phyloP scores from a whole-genome alignment of 2,113 vertebrate genomes.

The Oncorhynchus keta region DNA sequence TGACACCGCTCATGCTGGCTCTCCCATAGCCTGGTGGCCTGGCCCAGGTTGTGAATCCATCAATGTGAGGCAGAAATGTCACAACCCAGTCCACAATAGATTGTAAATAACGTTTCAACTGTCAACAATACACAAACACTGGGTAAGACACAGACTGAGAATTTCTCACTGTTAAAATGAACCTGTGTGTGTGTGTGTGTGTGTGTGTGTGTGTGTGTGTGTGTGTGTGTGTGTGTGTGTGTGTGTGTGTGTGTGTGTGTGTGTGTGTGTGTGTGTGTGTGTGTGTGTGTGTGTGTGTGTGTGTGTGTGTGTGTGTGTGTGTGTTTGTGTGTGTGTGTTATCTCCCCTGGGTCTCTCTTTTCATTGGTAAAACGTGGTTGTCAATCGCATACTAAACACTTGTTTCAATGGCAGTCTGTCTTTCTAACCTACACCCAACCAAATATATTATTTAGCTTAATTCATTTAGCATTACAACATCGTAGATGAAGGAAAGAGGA shows the following conservation, averaged over 20 bases:
- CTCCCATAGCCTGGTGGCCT: not conserved
- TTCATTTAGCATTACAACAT: constrained; percentile 60
- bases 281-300: too few species aligned
- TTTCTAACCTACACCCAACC: constrained; percentile 40
- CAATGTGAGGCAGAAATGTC: not conserved
- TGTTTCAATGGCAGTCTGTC: constrained; percentile 15
- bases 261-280: too few species aligned
- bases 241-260: too few species aligned
- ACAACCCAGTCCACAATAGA: not conserved
- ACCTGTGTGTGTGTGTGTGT: not conserved
- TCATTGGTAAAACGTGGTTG: constrained; percentile 1
- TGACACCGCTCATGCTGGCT: not conserved
- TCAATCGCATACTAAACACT: constrained; percentile 28
- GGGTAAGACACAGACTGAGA: not conserved
- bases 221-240: not conserved
- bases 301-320: not conserved
- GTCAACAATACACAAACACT: not conserved
- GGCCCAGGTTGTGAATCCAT: not conserved
- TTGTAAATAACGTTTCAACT: not conserved
- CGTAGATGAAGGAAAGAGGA: constrained; percentile 45
- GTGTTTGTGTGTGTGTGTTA: not conserved
- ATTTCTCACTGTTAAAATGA: not conserved
- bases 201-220: too few species aligned
- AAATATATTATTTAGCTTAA: constrained; percentile 59
- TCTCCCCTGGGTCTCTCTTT: constrained; percentile 14